Evolutionary conservation across 2,113 vertebrate species (phyloP).

Genomic region (Ptychochromis oligacanthus): DNA sequence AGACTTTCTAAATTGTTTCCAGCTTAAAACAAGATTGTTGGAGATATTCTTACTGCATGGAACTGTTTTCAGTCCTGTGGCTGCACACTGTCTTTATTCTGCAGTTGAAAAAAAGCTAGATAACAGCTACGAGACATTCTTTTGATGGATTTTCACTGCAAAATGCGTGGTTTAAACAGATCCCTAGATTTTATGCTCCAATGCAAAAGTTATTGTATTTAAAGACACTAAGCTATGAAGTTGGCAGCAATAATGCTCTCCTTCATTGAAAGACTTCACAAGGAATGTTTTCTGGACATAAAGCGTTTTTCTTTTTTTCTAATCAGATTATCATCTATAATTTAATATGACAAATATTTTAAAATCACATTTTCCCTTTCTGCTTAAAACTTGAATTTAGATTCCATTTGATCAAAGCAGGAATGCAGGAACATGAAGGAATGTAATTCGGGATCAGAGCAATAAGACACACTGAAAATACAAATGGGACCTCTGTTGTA

Average conservation of each 20-base stretch:
- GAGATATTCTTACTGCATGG: constrained; percentile 66
- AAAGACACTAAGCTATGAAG: background rate
- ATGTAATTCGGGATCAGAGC: too few species aligned
- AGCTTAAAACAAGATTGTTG: constrained; percentile 75
- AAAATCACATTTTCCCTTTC: too few species aligned
- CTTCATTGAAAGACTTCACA: background rate
- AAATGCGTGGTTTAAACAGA: background rate
- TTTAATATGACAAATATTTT: too few species aligned
- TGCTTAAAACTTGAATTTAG: too few species aligned
- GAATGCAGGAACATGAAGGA: too few species aligned
- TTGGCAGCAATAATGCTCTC: background rate
- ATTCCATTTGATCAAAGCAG: too few species aligned
- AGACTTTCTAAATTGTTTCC: constrained; percentile 80
- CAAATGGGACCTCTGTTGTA: too few species aligned
- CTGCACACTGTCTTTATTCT: background rate
- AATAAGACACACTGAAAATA: background rate
- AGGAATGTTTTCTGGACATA: background rate
- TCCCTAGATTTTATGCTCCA: background rate
- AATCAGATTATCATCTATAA: too few species aligned
- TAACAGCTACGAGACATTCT: background rate
- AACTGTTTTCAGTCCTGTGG: constrained; percentile 1
- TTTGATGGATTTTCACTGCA: background rate
- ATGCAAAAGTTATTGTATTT: background rate
- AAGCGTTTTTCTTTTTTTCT: too few species aligned
- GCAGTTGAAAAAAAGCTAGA: background rate